Conservation (phyloP, 2,113 vertebrate genomes). For the Barbus barbus region DNA sequence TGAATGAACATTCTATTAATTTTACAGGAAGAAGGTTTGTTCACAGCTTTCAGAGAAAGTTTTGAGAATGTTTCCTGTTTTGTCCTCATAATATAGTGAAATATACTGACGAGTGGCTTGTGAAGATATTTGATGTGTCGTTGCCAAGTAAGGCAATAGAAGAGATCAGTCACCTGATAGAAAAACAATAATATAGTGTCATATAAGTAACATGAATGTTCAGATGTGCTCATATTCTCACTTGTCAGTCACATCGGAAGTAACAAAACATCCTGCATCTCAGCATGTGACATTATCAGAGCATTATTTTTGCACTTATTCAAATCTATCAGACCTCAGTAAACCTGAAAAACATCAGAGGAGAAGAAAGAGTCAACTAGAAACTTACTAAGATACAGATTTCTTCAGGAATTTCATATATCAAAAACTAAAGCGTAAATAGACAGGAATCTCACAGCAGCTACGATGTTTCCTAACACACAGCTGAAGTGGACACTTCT, state of each 20-base stretch:
- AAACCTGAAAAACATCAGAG: not conserved
- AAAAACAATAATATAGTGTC: not conserved
- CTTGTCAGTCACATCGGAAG: not conserved
- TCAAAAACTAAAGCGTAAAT: not conserved
- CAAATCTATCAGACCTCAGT: not conserved
- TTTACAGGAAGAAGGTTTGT: too few relatives aligned
- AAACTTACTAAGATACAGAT: too few relatives aligned
- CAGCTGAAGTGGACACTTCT: not conserved
- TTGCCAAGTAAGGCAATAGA: too few relatives aligned
- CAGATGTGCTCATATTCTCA: not conserved
- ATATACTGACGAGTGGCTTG: not conserved
- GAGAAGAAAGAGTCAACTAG: slow-evolving; percentile 5
- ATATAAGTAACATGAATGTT: not conserved
- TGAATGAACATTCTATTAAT: too few relatives aligned
- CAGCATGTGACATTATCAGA: not conserved
- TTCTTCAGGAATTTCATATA: not conserved
- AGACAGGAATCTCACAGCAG: not conserved
- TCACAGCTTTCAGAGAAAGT: too few relatives aligned
- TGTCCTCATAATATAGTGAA: not conserved
- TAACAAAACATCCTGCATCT: not conserved
- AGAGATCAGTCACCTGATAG: too few relatives aligned
- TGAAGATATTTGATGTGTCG: too few relatives aligned
- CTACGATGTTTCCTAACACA: not conserved
- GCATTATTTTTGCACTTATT: too few relatives aligned
- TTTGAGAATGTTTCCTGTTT: too few relatives aligned